These are phyloP conservation scores for Drosophila pseudotakahashii DNA, from an alignment of 2,888 invertebrate species.

Conservation along the genomic window DNA sequence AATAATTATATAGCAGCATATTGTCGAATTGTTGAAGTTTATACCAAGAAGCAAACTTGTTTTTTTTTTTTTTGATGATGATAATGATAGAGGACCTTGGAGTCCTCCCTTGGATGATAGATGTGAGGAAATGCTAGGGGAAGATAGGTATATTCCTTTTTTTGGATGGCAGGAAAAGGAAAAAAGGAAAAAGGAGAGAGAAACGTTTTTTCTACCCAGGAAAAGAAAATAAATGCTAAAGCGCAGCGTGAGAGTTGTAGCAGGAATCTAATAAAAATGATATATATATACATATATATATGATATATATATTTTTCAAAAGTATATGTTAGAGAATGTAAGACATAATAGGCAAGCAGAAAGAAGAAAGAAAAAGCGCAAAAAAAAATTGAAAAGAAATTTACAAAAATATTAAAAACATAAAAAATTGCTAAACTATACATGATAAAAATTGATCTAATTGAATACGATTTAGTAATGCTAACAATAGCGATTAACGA, in stretches of 20 bases:
- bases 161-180: slow-evolving; percentile 8
- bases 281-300: slow-evolving; percentile 50
- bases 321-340: slow-evolving; percentile 66
- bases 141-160: slow-evolving; percentile 11
- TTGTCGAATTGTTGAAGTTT: slow-evolving; percentile 74
- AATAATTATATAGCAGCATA: slow-evolving; percentile 60
- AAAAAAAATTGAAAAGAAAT: slow-evolving; percentile 35
- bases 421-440: slow-evolving; percentile 68
- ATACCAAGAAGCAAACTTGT: slow-evolving; percentile 70
- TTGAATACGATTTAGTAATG: slow-evolving; percentile 63
- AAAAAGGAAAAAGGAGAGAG: neutral
- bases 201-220: slow-evolving; percentile 60
- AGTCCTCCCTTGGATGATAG: neutral
- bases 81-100: slow-evolving; percentile 4
- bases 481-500: slow-evolving; percentile 60
- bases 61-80: slow-evolving; percentile 46
- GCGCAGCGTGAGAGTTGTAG: slow-evolving; percentile 67
- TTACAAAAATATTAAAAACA: slow-evolving; percentile 39
- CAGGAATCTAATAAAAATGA: slow-evolving; percentile 70
- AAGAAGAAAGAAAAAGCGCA: slow-evolving; percentile 34
- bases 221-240: slow-evolving; percentile 26
- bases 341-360: slow-evolving; percentile 51
- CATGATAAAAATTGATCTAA: slow-evolving; percentile 57
- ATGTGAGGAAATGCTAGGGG: slow-evolving; percentile 4
- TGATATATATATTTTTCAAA: slow-evolving; percentile 58